phyloP scores from a whole-genome alignment of 2,113 vertebrate species.

The Corythaeola cristata region DNA sequence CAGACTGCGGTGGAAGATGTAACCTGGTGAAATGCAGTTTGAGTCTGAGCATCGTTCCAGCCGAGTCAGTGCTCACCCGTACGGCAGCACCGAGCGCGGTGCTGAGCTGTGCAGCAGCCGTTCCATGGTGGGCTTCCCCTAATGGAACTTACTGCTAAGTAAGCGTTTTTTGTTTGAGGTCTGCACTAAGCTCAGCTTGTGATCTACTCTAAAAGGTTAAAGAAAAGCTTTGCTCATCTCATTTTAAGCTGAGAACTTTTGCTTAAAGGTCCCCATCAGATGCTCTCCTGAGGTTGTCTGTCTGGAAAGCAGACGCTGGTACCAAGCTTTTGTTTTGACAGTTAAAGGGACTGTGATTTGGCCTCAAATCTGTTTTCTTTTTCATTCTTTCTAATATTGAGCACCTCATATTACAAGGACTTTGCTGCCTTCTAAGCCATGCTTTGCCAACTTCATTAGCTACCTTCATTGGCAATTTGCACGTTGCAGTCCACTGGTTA shows the following conservation, averaged over 20 bases:
- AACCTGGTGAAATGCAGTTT: background rate
- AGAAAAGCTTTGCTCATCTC: background rate
- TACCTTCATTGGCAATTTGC: background rate
- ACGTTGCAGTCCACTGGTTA: background rate
- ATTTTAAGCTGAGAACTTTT: background rate
- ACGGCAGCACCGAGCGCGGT: accelerated
- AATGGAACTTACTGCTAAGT: background rate
- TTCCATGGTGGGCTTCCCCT: accelerated
- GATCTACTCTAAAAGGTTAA: background rate
- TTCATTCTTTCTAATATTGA: background rate
- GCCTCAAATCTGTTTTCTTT: background rate
- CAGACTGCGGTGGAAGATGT: accelerated
- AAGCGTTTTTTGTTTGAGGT: too few relatives aligned
- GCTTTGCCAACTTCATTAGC: background rate
- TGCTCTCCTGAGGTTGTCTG: background rate
- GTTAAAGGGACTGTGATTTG: background rate
- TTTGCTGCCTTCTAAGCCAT: background rate
- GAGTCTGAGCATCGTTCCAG: background rate
- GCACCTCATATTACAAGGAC: background rate
- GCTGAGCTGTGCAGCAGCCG: background rate
- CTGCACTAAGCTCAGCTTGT: background rate
- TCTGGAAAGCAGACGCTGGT: background rate
- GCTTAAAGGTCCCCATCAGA: background rate
- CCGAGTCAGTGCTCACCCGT: accelerated
- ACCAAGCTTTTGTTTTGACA: background rate